Base-by-base conservation (phyloP, 2,888 invertebrate genomes). In the Lithophane socia region DNA sequence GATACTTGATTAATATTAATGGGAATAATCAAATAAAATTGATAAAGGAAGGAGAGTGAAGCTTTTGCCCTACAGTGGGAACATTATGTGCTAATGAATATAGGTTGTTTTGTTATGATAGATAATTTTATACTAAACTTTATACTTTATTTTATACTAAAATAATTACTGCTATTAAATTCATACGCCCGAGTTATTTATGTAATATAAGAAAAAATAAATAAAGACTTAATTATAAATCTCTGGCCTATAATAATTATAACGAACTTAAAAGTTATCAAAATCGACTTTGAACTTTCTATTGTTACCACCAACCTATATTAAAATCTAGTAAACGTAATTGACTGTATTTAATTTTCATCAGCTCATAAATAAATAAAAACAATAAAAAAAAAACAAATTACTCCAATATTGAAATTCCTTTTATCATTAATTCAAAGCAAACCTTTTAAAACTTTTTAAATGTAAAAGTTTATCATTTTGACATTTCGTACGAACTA, bases 361-460 rank as follows among this genome's bases (percentile, higher is more conserved):
- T 58, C 7, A 13, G n/a, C 3, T 47, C 1, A 8, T 52, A 52
- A 52, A 52, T 21, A 9, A 37, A 37, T 37, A 0, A 42, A 4
- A 42, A 42, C 4, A 42, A 0, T 3, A 7, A 44, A 44, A 44
- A 9, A 9, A 21, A 52, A 18, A 52, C 7, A 52, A 52, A 42
- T 29, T 16, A 21, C 3, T 24, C 1, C 13, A 49, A 2, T 37
- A 58, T 18, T 21, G 1, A 47, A 12, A 56, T 5, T 2, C 3
- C 18, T 24, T 58, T 18, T 42, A 49, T 18, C 9, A 9, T 29
- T 67, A 10, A 49, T 63, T 29, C 37, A 37, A 44, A 58, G 12
- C 3, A 37, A 82, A n/a, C 24, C 5, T 49, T 66, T 54, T 54
- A 44, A 54, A 75, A 18, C 9, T 44, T 67, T 42, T 29, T 44